Evolutionary conservation across 1,140 invertebrate species (phyloP).

Genomic region (Gryon sp.): DNA sequence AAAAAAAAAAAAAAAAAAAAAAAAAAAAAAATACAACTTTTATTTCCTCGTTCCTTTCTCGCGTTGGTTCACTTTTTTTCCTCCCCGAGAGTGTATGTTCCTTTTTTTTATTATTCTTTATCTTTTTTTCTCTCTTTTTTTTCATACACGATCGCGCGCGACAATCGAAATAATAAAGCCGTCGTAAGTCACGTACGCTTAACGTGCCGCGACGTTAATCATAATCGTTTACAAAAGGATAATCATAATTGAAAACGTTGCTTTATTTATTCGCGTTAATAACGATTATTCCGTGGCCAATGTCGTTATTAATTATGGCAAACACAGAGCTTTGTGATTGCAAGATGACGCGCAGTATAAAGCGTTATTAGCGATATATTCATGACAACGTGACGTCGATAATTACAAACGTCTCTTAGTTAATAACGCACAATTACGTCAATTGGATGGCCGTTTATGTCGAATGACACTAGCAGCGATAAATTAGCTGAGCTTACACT

Average conservation of each 20-base stretch:
- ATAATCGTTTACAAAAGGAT: conserved; percentile 29
- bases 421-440: conserved; percentile 64
- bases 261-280: conserved; percentile 20
- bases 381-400: conserved; percentile 54
- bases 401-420: conserved; percentile 57
- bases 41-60: conserved; percentile 3
- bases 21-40: conserved; percentile 23
- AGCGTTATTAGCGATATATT: conserved; percentile 51
- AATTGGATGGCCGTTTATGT: conserved; percentile 52
- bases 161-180: conserved; percentile 43
- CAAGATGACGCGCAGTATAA: conserved; percentile 42
- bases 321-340: conserved; percentile 44
- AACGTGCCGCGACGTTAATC: conserved; percentile 20
- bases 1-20: background rate
- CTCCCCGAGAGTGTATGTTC: too few relatives aligned
- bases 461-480: conserved; percentile 30
- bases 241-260: conserved; percentile 35
- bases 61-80: too few relatives aligned
- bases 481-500: conserved; percentile 6
- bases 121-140: background rate
- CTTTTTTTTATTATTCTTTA: too few relatives aligned
- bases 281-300: conserved; percentile 23
- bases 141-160: background rate
- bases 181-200: conserved; percentile 24
- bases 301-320: conserved; percentile 38